A percentile compares a stretch with the other conserved stretches of the same genome.
These are phyloP conservation scores for Camponotus floridanus DNA, from an alignment of 1,140 invertebrate genomes.

Conservation along the genomic window DNA sequence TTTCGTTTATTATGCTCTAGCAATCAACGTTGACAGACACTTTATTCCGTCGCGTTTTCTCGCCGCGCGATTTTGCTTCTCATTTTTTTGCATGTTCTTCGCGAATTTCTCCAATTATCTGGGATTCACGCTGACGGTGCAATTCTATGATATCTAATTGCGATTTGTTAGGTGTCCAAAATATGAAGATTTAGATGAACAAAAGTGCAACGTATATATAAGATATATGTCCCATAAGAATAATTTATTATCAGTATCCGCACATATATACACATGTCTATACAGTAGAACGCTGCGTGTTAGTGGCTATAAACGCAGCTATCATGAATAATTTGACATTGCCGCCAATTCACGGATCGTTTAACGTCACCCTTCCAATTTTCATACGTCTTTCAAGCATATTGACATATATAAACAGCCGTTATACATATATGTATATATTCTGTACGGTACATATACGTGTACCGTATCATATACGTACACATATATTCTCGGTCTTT, in stretches of 20 bases:
- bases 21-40: slow-evolving; percentile 51
- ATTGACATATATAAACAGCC: background rate
- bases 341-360: slow-evolving; percentile 3
- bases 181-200: slow-evolving; percentile 15
- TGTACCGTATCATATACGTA: too few relatives aligned
- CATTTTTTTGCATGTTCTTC: background rate
- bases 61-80: background rate
- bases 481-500: background rate
- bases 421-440: background rate
- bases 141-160: background rate
- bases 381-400: background rate
- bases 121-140: background rate
- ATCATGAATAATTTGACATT: slow-evolving; percentile 22
- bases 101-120: slow-evolving; percentile 29
- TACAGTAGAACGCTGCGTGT: background rate
- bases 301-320: background rate
- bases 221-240: background rate
- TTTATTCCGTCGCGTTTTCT: slow-evolving; percentile 21
- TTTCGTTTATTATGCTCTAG: slow-evolving; percentile 38
- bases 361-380: slow-evolving; percentile 12
- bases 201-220: background rate
- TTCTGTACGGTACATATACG: background rate
- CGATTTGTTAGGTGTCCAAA: background rate
- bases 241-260: background rate
- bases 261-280: background rate